Evolutionary conservation across 2,797 vertebrate genomes (phyloP).

Genomic region (Myotis planiceps): DNA sequence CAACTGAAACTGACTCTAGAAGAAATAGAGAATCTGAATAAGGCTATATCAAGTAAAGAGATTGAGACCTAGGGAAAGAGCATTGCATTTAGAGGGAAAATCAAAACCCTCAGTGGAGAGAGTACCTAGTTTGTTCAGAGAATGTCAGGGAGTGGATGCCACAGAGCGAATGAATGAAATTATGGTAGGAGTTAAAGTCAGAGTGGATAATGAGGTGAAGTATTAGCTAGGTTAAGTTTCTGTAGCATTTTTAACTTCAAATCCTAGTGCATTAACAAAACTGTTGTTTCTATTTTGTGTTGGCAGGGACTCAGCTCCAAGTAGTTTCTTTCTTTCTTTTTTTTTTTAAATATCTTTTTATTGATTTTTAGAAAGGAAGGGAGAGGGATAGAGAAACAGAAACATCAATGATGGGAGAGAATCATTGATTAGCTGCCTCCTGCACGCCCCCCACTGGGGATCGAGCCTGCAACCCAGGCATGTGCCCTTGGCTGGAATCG

Average conservation of each 20-base stretch:
- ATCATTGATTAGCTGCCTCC: too few relatives aligned
- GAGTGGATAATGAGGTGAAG: background rate
- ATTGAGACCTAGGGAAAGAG: background rate
- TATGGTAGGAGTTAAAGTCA: background rate
- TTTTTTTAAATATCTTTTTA: too few relatives aligned
- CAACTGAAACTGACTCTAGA: background rate
- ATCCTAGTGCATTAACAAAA: background rate
- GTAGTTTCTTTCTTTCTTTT: background rate
- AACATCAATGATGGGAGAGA: too few relatives aligned
- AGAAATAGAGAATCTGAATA: background rate
- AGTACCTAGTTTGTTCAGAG: background rate
- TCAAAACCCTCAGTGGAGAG: background rate
- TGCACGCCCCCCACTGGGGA: too few relatives aligned
- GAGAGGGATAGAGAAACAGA: too few relatives aligned
- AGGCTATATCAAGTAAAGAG: background rate
- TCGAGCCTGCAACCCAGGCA: too few relatives aligned
- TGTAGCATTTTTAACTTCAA: background rate
- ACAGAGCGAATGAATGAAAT: background rate
- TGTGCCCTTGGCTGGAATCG: too few relatives aligned
- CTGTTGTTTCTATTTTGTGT: background rate
- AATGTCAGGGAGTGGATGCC: background rate
- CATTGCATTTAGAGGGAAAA: background rate
- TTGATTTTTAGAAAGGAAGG: too few relatives aligned
- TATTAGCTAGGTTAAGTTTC: background rate
- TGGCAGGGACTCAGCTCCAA: background rate